Evolutionary conservation across 2,113 vertebrate genomes (phyloP).

Genomic region (Cebidichthys violaceus): DNA sequence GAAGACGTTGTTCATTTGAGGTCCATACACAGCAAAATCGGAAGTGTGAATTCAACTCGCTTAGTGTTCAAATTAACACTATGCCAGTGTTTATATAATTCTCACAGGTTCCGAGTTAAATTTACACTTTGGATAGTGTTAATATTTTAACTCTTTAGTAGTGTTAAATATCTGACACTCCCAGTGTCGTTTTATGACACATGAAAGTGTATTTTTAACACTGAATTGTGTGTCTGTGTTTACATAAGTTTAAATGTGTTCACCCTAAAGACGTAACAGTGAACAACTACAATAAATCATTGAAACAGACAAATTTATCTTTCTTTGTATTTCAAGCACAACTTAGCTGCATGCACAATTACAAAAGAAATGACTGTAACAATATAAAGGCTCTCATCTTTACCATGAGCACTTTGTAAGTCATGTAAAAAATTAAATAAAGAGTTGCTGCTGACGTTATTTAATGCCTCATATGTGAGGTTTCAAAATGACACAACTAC

Average conservation of each 20-base stretch:
- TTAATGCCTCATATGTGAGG: too few species aligned
- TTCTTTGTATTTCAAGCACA: background rate
- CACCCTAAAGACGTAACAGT: too few species aligned
- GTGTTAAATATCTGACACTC: background rate
- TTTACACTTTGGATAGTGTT: background rate
- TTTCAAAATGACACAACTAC: too few species aligned
- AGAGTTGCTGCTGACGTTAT: too few species aligned
- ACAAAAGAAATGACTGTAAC: constrained; percentile 7
- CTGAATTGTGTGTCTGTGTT: too few species aligned
- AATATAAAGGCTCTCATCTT: constrained; percentile 24
- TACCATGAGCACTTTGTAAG: constrained; percentile 22
- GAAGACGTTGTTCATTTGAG: too few species aligned
- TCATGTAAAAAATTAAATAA: too few species aligned
- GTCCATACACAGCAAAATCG: too few species aligned
- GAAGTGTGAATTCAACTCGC: too few species aligned
- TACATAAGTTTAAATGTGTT: background rate
- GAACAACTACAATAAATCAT: background rate
- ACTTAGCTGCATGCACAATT: background rate
- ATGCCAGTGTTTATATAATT: background rate
- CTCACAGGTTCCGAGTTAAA: background rate
- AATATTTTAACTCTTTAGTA: background rate
- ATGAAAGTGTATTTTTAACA: background rate
- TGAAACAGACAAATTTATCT: background rate
- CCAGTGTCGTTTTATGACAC: background rate
- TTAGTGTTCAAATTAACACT: background rate